phyloP scores from a whole-genome alignment of 2,797 vertebrate genomes.

The Labeo calbasu region DNA sequence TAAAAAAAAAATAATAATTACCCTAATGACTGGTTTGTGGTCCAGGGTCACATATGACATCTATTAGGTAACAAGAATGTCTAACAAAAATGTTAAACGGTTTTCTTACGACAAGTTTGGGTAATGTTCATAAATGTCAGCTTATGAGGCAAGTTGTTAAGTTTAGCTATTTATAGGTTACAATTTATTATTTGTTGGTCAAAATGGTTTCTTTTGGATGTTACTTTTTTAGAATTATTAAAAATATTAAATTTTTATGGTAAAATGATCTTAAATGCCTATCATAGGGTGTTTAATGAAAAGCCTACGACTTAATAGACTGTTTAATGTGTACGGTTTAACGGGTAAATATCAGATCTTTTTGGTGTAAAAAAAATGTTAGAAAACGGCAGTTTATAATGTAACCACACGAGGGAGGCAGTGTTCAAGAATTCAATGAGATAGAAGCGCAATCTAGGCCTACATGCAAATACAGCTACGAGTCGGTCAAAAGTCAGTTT shows the following conservation, averaged over 20 bases:
- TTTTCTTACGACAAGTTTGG: not conserved
- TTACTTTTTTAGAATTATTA: not conserved
- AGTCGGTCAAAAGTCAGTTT: not conserved
- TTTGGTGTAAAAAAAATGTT: not conserved
- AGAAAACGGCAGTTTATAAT: conserved; percentile 1
- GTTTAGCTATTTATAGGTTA: not conserved
- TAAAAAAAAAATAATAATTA: too few relatives aligned
- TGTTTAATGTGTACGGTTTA: not conserved
- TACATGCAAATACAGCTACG: not conserved
- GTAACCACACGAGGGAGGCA: conserved; percentile 24
- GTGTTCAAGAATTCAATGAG: not conserved
- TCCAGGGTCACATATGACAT: not conserved
- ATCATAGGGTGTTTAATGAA: not conserved
- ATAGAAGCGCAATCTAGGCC: not conserved
- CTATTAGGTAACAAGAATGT: not conserved
- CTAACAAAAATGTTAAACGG: not conserved
- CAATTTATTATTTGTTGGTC: not conserved
- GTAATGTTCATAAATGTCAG: not conserved
- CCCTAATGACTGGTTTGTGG: too few relatives aligned
- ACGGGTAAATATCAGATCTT: not conserved
- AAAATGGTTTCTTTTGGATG: not conserved
- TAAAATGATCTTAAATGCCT: not conserved
- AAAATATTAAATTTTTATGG: not conserved
- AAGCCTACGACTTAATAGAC: not conserved
- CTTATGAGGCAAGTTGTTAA: not conserved